Conservation (phyloP, 2,888 invertebrate species). For the Xanthorhoe spadicearia region DNA sequence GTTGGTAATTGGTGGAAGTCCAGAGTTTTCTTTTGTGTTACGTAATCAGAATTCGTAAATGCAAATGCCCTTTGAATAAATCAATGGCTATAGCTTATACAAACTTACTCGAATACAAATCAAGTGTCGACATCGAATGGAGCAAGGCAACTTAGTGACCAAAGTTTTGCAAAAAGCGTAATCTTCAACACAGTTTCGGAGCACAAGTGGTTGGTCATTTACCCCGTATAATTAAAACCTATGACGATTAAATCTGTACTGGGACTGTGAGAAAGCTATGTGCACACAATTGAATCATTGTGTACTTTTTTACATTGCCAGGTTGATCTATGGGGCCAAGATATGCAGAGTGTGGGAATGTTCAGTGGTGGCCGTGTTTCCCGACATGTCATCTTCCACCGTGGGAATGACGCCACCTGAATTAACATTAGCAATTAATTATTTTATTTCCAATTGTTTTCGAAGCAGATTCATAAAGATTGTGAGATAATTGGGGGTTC, state of each 20-base stretch:
- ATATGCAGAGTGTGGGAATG: constrained; percentile 84
- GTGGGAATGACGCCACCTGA: constrained; percentile 69
- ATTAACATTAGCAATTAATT: constrained; percentile 60
- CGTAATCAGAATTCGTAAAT: background rate
- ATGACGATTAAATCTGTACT: constrained; percentile 74
- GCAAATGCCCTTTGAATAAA: background rate
- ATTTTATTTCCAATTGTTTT: constrained; percentile 62
- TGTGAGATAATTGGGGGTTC: constrained; percentile 36
- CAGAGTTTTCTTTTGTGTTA: constrained; percentile 36
- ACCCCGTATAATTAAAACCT: constrained; percentile 77
- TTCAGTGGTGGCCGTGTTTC: constrained; percentile 68
- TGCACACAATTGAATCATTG: constrained; percentile 83
- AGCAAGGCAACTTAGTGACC: background rate
- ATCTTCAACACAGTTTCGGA: constrained; percentile 38
- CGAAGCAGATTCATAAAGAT: constrained; percentile 44
- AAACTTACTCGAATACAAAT: background rate
- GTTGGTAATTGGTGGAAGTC: constrained; percentile 51
- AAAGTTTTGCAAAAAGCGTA: constrained; percentile 14
- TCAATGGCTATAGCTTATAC: background rate
- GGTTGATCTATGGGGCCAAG: constrained; percentile 82
- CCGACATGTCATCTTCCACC: constrained; percentile 78
- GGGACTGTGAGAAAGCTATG: constrained; percentile 81
- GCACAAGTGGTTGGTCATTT: constrained; percentile 77
- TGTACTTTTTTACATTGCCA: constrained; percentile 79
- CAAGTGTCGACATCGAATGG: background rate